phyloP scores from a whole-genome alignment of 1,140 invertebrate species.

The Drosophila oshimai region DNA sequence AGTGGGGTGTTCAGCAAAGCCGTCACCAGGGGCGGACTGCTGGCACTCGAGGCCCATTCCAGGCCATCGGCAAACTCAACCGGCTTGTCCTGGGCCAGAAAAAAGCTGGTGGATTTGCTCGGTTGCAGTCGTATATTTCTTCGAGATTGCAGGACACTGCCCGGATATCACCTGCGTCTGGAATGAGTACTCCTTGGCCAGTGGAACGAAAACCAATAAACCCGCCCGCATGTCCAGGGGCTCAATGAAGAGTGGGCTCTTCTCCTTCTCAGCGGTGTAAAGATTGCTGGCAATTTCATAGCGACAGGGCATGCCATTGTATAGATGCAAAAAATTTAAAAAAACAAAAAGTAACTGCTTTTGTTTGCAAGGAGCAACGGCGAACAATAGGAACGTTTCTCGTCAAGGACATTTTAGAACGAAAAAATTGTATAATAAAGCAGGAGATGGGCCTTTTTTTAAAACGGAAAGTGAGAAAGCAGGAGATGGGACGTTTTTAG shows the following conservation, averaged over 20 bases:
- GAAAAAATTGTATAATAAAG: no score
- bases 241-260: constrained; percentile 11
- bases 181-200: constrained; percentile 26
- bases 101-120: constrained; percentile 83
- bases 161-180: constrained; percentile 2
- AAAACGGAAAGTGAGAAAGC: no score
- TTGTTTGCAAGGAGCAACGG: no score
- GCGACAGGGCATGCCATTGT: constrained; percentile 86
- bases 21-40: constrained; percentile 25
- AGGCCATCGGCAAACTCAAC: constrained; percentile 60
- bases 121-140: constrained; percentile 45
- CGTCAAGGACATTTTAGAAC: no score
- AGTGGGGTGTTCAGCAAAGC: constrained; percentile 53
- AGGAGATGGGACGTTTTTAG: no score
- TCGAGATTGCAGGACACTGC: constrained; percentile 41
- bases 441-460: no score
- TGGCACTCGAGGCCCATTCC: constrained; percentile 10
- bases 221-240: constrained; percentile 61
- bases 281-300: constrained; percentile 51
- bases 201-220: constrained; percentile 8
- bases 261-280: neutral
- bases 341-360: no score
- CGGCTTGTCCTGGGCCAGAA: constrained; percentile 27
- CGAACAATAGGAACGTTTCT: no score
- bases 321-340: no score